Percentiles rank a stretch among this genome's conserved stretches.
Evolutionary conservation across 2,113 vertebrate species (phyloP).

Genomic region (Corvus moneduloides): DNA sequence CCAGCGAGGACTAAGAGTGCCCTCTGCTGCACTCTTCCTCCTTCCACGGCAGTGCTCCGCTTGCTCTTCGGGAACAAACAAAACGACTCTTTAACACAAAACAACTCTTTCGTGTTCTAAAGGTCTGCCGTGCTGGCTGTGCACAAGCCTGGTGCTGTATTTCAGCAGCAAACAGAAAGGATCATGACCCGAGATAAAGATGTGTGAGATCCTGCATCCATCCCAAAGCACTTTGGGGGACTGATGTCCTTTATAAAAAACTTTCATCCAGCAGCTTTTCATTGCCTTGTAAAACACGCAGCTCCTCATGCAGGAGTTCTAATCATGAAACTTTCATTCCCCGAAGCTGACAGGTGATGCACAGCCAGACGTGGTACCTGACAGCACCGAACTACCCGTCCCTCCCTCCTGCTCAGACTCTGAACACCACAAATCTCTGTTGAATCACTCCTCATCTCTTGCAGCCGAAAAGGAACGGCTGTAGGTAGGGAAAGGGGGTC

Average conservation of each 20-base stretch:
- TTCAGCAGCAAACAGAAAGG: background rate
- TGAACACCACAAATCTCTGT: background rate
- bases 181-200: background rate
- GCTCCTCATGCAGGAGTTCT: background rate
- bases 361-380: background rate
- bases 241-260: background rate
- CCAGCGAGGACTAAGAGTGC: constrained; percentile 14
- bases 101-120: background rate
- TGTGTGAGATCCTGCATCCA: background rate
- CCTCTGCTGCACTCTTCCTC: constrained; percentile 29
- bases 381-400: background rate
- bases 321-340: background rate
- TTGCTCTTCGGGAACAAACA: background rate
- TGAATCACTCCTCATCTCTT: background rate
- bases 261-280: background rate
- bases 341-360: background rate
- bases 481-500: background rate
- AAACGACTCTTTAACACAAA: background rate
- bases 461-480: background rate
- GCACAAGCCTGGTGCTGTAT: background rate
- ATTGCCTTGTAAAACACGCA: background rate
- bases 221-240: background rate
- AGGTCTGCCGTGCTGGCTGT: background rate
- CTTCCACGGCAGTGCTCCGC: background rate
- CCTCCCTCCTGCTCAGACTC: background rate